Conservation (phyloP, 2,113 vertebrate genomes). For the Morone chrysops region DNA sequence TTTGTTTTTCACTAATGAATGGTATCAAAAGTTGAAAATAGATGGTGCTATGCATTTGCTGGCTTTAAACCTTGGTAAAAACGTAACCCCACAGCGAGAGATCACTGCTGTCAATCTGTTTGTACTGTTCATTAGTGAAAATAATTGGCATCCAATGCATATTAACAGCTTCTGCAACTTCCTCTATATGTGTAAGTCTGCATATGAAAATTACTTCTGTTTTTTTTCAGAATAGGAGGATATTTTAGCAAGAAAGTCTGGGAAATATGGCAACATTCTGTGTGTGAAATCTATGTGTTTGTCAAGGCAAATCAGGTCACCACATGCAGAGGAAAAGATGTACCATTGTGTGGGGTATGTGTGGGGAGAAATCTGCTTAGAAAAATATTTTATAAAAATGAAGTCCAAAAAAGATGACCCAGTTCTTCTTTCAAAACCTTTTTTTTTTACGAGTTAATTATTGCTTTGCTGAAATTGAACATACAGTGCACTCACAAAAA, state of each 20-base stretch:
- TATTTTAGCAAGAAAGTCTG: slow-evolving; percentile 12
- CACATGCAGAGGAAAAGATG: not conserved
- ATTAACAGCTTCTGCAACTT: slow-evolving; percentile 6
- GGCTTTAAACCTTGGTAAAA: no score
- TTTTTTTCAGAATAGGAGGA: slow-evolving; percentile 37
- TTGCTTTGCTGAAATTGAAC: not conserved
- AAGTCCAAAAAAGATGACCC: no score
- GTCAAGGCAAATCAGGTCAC: slow-evolving; percentile 6
- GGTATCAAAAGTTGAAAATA: not conserved
- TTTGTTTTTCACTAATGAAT: not conserved
- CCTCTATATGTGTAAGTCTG: not conserved
- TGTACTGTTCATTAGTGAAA: not conserved
- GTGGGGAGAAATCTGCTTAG: not conserved
- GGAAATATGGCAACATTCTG: slow-evolving; percentile 35
- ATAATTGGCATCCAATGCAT: not conserved
- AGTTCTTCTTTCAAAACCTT: no score
- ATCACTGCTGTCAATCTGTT: not conserved
- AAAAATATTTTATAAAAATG: no score
- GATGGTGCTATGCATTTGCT: not conserved
- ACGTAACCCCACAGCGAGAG: not conserved
- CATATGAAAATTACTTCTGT: slow-evolving; percentile 2
- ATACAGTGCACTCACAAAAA: not conserved
- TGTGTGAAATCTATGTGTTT: slow-evolving; percentile 50
- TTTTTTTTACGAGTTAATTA: no score
- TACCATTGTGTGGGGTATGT: not conserved